Conservation (phyloP, 2,888 invertebrate genomes). For the Metallyticus violacea region DNA sequence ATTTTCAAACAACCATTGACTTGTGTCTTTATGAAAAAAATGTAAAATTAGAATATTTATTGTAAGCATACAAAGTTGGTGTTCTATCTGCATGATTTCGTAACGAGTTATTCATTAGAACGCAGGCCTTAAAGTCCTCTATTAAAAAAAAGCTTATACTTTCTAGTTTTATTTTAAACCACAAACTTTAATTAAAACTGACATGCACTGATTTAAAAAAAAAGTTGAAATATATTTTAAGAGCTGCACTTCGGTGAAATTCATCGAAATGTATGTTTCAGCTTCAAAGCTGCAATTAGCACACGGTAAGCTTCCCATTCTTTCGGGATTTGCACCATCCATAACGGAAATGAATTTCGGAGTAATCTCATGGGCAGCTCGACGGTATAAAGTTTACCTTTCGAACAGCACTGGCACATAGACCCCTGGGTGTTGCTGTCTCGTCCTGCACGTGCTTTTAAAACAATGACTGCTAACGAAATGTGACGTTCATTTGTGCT, state of each 20-base stretch:
- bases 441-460: not conserved
- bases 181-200: not conserved
- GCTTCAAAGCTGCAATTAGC: not conserved
- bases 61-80: too few species aligned
- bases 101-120: too few species aligned
- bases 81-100: too few species aligned
- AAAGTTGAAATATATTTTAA: not conserved
- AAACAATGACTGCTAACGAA: not conserved
- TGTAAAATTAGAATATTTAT: too few species aligned
- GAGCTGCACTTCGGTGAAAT: too few species aligned
- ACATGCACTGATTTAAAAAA: not conserved
- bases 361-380: not conserved
- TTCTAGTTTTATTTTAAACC: not conserved
- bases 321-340: not conserved
- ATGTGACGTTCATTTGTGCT: not conserved
- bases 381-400: not conserved
- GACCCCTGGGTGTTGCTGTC: not conserved
- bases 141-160: too few species aligned
- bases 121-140: too few species aligned
- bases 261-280: not conserved
- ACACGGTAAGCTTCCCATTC: not conserved
- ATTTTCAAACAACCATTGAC: too few species aligned
- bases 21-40: too few species aligned
- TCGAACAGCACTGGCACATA: not conserved
- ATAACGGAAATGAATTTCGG: not conserved